phyloP scores from a whole-genome alignment of 2,888 invertebrate genomes.

The Leptinotarsa haldemani region DNA sequence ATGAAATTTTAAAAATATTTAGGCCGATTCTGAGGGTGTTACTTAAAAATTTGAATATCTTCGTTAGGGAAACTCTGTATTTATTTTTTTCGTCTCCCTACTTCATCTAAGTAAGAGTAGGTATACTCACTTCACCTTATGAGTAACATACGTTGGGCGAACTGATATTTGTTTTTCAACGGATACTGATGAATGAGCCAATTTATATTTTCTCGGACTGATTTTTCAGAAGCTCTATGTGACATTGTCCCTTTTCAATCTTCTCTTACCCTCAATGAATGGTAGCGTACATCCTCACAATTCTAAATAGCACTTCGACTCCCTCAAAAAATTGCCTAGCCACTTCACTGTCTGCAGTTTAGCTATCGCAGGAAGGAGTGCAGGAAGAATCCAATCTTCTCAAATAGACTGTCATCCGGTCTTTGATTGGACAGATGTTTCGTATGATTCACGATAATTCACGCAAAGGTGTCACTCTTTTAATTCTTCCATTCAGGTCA shows the following conservation, averaged over 20 bases:
- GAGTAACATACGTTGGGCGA: too few relatives aligned
- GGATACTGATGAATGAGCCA: too few relatives aligned
- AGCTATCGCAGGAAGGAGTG: conserved; percentile 38
- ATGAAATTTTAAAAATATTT: too few relatives aligned
- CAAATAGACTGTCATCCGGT: conserved; percentile 61
- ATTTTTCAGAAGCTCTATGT: too few relatives aligned
- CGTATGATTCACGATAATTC: conserved; percentile 19
- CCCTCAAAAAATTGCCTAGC: neutral
- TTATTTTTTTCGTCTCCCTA: too few relatives aligned
- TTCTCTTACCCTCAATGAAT: neutral
- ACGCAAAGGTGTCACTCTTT: conserved; percentile 9
- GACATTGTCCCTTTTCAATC: neutral
- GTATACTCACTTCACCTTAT: too few relatives aligned
- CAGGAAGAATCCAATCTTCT: conserved; percentile 62
- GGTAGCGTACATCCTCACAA: neutral
- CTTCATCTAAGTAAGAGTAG: too few relatives aligned
- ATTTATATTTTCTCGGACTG: too few relatives aligned
- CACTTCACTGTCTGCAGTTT: neutral
- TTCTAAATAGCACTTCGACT: neutral
- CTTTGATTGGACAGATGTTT: conserved; percentile 60
- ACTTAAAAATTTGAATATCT: too few relatives aligned
- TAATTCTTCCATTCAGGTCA: conserved; percentile 1
- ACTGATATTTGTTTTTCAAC: too few relatives aligned
- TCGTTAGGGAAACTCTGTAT: too few relatives aligned
- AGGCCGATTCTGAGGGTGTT: too few relatives aligned